Base-by-base conservation (phyloP, 2,113 vertebrate species). In the Etheostoma spectabile region DNA sequence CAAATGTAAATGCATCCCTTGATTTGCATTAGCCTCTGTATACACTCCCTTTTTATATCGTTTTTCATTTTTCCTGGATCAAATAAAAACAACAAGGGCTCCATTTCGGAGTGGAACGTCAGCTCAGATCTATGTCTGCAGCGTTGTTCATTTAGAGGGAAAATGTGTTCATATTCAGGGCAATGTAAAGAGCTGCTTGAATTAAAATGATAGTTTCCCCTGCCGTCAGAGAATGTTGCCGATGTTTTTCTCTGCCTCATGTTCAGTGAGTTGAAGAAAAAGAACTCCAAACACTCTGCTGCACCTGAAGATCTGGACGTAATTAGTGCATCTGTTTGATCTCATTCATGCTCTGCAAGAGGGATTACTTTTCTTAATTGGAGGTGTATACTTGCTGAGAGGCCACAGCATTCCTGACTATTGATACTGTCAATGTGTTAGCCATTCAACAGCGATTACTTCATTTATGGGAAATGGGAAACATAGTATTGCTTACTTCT, bases 1-100 rank as follows among this genome's bases (percentile, higher is more conserved):
- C 74, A 86, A 90, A 92, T 80, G 89, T 92, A 90, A 92, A 92
- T 84, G 64, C 86, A 51, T 80, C 80, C 78, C 77, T 83, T 87
- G 85, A 91, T 91, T 92, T 90, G 86, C 87, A 86, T 86, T 84
- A 71, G 80, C 78, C 65, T 75, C 88, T 92, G 83, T 90, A 76
- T 91, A 86, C 81, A 86, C 80, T 91, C 77, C 38, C 82, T 57
- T 80, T 85, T 90, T 84, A 78, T 42, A 72, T 82, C 55, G 27
- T 84, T 89, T 42, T 60, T 88, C 52, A 6, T 91, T 88, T 91
- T 91, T 89, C 71, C 80, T 85, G 85, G 87, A 79, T 86, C 77
- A 77, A 86, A 87, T 83, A 85, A 83, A 92, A 90, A 92, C 77
- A 90, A 79, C 74, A 53, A 75, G 66, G 63, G 74, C 79, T 89